A percentile compares a stretch with the other conserved stretches of the same genome.
These are phyloP conservation scores for Tyrannus savana DNA, from an alignment of 2,113 vertebrate genomes.

Conservation along the genomic window DNA sequence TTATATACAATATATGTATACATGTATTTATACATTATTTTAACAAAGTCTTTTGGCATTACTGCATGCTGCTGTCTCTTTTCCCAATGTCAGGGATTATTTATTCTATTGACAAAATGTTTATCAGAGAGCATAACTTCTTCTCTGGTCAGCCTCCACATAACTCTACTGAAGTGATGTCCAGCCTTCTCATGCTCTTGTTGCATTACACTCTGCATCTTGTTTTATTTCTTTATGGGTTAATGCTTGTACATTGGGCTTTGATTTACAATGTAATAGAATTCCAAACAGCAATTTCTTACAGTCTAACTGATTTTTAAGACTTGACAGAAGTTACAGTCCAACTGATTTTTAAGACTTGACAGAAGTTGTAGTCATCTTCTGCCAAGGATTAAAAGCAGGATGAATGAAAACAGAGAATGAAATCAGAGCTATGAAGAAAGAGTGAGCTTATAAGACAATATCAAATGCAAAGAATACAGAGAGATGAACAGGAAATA, in stretches of 20 bases:
- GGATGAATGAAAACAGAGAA: neutral
- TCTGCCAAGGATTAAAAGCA: neutral
- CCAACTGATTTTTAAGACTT: neutral
- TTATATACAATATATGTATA: neutral
- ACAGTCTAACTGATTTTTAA: neutral
- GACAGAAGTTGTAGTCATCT: neutral
- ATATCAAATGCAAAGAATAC: neutral
- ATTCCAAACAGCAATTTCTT: neutral
- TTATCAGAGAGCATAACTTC: neutral
- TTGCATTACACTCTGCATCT: neutral
- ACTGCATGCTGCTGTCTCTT: neutral
- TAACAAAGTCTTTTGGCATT: neutral
- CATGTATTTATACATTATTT: neutral
- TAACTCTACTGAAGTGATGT: neutral
- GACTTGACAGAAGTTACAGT: neutral
- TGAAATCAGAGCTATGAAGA: neutral
- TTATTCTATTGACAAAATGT: neutral
- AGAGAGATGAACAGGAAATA: conserved; percentile 25
- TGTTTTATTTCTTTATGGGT: neutral
- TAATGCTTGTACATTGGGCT: neutral
- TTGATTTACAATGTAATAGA: neutral
- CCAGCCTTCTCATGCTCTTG: rapidly evolving
- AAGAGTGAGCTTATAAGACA: neutral
- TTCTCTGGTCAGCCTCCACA: neutral
- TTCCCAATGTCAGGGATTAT: neutral